phyloP scores from a whole-genome alignment of 2,113 vertebrate genomes.

The Oncorhynchus mykiss region DNA sequence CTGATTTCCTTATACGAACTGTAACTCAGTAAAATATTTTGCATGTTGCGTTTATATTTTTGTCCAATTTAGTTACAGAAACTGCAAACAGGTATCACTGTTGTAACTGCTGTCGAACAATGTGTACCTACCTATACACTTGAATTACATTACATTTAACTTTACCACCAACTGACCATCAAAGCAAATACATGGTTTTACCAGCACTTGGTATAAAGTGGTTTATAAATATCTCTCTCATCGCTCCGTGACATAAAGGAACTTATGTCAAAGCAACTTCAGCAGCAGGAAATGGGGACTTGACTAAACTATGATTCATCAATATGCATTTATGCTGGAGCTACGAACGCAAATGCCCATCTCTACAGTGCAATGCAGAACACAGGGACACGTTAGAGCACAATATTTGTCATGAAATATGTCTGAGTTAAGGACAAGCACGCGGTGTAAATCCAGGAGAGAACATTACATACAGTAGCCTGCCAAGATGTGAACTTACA shows the following conservation, averaged over 20 bases:
- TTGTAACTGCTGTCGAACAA: too few relatives aligned
- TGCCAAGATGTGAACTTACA: slow-evolving; percentile 30
- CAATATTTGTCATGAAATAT: slow-evolving; percentile 40
- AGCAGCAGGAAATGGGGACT: slow-evolving; percentile 32
- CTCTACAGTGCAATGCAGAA: slow-evolving; percentile 41
- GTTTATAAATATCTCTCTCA: background rate
- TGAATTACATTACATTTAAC: too few relatives aligned
- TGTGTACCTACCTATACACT: too few relatives aligned
- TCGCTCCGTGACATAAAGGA: too few relatives aligned
- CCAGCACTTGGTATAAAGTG: too few relatives aligned
- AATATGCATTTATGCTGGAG: slow-evolving; percentile 4
- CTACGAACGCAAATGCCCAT: slow-evolving; percentile 38
- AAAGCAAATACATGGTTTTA: too few relatives aligned
- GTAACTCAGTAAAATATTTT: too few relatives aligned
- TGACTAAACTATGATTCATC: slow-evolving; percentile 53
- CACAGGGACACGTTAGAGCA: slow-evolving; percentile 40
- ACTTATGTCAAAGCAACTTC: slow-evolving; percentile 19
- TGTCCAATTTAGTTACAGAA: too few relatives aligned
- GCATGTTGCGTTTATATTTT: too few relatives aligned
- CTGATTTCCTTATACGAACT: too few relatives aligned
- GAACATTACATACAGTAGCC: slow-evolving; percentile 12
- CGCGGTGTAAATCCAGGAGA: slow-evolving; percentile 35
- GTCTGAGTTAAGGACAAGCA: slow-evolving; percentile 26
- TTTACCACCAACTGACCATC: too few relatives aligned
- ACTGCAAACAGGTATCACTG: too few relatives aligned